phyloP scores from a whole-genome alignment of 2,888 invertebrate genomes.

The Trachelus tabidus region DNA sequence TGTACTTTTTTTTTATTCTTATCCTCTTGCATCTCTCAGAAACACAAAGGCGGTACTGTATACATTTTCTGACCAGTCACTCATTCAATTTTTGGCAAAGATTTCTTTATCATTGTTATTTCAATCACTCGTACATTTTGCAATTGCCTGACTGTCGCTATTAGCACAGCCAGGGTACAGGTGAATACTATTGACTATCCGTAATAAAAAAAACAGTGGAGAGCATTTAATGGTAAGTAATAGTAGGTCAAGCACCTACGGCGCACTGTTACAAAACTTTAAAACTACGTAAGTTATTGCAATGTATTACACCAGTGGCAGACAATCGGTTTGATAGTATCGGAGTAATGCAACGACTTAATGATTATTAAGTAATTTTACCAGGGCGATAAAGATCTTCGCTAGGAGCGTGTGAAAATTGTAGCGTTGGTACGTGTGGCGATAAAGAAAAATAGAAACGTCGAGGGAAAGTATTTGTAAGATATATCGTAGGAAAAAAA shows the following conservation, averaged over 20 bases:
- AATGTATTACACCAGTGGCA: neutral
- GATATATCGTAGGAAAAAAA: no score
- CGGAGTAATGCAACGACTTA: neutral
- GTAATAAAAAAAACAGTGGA: neutral
- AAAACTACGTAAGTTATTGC: neutral
- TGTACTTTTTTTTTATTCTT: neutral
- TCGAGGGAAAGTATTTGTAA: no score
- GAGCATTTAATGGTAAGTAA: neutral
- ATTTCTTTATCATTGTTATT: neutral
- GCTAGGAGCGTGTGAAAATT: neutral
- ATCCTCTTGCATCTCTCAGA: neutral
- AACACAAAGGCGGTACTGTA: no score
- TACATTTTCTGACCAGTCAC: neutral
- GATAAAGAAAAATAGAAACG: neutral
- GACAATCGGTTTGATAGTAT: neutral
- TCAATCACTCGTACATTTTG: neutral
- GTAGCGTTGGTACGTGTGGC: neutral
- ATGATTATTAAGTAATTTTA: neutral
- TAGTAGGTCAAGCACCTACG: neutral
- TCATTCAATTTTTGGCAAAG: neutral
- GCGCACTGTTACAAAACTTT: neutral
- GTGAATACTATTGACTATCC: neutral
- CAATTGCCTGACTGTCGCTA: neutral
- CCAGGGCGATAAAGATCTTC: neutral
- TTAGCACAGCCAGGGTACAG: neutral